Evolutionary conservation across 2,888 invertebrate genomes (phyloP).

Genomic region (Unio pictorum): DNA sequence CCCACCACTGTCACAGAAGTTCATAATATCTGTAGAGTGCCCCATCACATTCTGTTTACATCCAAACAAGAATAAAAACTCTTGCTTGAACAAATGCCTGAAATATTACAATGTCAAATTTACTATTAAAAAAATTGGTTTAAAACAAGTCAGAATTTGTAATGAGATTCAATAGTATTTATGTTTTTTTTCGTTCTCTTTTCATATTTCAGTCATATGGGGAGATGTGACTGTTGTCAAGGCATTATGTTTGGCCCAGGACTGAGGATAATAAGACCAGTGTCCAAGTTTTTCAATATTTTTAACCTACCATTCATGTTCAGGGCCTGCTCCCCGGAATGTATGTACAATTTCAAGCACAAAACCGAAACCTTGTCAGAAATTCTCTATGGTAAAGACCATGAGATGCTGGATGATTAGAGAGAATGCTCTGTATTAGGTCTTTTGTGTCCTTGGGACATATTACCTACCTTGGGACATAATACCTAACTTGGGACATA

Average conservation of each 20-base stretch:
- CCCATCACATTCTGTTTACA: no score
- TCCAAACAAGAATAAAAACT: no score
- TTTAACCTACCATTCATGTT: slow-evolving; percentile 68
- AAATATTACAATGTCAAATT: no score
- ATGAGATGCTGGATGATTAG: slow-evolving; percentile 8
- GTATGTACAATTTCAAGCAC: slow-evolving; percentile 53
- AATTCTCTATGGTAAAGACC: slow-evolving; percentile 45
- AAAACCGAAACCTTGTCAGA: slow-evolving; percentile 49
- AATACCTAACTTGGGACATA: no score
- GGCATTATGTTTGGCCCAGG: slow-evolving; percentile 65
- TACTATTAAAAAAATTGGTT: no score
- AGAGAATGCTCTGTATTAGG: no score
- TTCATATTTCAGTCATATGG: slow-evolving; percentile 38
- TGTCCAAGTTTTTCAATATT: slow-evolving; percentile 64
- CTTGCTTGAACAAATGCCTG: no score
- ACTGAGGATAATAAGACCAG: slow-evolving; percentile 65
- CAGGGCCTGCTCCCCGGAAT: slow-evolving; percentile 63
- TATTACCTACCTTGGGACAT: no score
- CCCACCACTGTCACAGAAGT: no score
- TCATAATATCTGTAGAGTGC: no score
- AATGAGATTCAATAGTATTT: neutral
- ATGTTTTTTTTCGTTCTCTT: slow-evolving; percentile 4
- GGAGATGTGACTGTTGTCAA: slow-evolving; percentile 64
- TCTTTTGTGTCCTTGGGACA: no score
- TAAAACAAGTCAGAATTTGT: no score